These are phyloP conservation scores for Lucinisca nassula DNA, from an alignment of 2,888 invertebrate species.

Conservation along the genomic window DNA sequence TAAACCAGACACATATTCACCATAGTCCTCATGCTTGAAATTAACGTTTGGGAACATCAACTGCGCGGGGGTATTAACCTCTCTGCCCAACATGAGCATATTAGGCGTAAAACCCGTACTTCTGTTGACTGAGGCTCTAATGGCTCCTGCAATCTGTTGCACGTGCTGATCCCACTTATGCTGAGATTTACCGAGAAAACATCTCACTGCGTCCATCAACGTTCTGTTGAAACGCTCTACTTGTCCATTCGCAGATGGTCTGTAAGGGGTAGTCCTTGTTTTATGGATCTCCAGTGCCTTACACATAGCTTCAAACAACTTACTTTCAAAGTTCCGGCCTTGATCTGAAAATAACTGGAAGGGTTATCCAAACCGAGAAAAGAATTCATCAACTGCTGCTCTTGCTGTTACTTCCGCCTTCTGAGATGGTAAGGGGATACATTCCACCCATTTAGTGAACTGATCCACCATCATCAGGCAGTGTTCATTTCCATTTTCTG, in stretches of 20 bases:
- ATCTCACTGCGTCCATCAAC: no score
- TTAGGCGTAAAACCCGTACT: neutral
- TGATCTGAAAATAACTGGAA: no score
- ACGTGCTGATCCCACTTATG: no score
- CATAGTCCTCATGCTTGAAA: neutral
- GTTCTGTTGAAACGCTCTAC: no score
- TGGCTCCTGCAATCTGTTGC: no score
- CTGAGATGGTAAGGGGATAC: neutral
- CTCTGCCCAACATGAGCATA: no score
- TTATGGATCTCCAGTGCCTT: neutral
- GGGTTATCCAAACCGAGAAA: no score
- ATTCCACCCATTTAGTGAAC: constrained; percentile 13
- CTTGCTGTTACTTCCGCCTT: constrained; percentile 5
- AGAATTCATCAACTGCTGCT: constrained; percentile 13
- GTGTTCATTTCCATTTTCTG: constrained; percentile 12
- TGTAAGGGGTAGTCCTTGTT: neutral
- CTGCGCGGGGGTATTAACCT: neutral
- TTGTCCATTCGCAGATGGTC: neutral
- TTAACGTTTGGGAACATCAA: neutral
- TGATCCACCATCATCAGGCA: constrained; percentile 7
- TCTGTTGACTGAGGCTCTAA: neutral
- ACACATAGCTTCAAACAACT: neutral
- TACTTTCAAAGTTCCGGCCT: constrained; percentile 4
- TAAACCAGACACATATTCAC: neutral
- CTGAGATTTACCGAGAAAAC: no score